These are phyloP conservation scores for Eurosta solidaginis DNA, from an alignment of 1,140 invertebrate genomes.

Conservation along the genomic window DNA sequence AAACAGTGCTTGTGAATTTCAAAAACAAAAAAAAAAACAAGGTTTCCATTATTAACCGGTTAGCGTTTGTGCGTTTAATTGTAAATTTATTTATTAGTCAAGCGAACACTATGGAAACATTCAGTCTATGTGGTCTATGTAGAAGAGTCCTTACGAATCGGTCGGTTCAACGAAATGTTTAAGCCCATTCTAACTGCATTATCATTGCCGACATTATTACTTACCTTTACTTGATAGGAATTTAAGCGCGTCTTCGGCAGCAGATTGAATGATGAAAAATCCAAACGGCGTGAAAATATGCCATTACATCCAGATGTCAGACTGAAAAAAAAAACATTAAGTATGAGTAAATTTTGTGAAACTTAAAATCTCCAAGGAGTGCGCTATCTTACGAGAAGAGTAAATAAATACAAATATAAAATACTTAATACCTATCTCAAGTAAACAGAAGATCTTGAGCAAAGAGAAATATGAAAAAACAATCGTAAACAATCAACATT, in stretches of 20 bases:
- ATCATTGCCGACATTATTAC: constrained; percentile 40
- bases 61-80: no score
- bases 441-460: neutral
- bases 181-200: neutral
- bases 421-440: neutral
- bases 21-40: no score
- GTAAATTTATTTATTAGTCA: no score
- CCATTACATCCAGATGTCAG: constrained; percentile 86
- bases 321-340: constrained; percentile 65
- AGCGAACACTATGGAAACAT: no score
- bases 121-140: no score
- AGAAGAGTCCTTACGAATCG: no score
- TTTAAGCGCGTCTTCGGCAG: constrained; percentile 94
- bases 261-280: constrained; percentile 93
- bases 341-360: constrained; percentile 28
- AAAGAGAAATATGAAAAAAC: neutral
- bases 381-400: no score
- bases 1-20: no score
- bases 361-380: no score
- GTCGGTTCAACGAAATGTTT: no score
- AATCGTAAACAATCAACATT: neutral
- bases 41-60: no score
- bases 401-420: neutral
- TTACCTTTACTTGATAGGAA: constrained; percentile 98
- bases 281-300: constrained; percentile 85